phyloP scores from a whole-genome alignment of 2,888 invertebrate species.

The Tethea ocularis region DNA sequence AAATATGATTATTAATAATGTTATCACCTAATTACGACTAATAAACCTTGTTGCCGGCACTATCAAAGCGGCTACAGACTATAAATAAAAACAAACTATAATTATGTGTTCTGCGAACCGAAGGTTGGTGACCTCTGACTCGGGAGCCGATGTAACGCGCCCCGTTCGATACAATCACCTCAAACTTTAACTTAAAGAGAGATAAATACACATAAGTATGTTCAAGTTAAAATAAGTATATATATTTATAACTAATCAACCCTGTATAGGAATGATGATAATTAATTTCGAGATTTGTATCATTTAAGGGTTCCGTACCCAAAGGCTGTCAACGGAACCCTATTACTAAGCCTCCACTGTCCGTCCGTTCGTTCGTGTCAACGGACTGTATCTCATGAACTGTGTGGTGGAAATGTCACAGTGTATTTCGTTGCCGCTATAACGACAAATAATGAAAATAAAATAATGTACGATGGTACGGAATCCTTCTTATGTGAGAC shows the following conservation, averaged over 20 bases:
- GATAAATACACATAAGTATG: not conserved
- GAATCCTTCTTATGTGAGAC: too few relatives aligned
- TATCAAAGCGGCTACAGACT: slow-evolving; percentile 2
- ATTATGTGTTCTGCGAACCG: slow-evolving; percentile 4
- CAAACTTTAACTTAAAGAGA: not conserved
- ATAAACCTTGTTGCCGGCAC: not conserved
- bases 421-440: too few relatives aligned
- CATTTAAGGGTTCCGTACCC: too few relatives aligned
- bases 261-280: too few relatives aligned
- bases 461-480: too few relatives aligned
- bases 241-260: not conserved
- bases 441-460: too few relatives aligned
- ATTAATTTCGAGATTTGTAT: too few relatives aligned
- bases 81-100: not conserved
- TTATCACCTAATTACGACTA: not conserved
- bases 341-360: too few relatives aligned
- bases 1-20: not conserved
- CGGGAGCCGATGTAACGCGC: slow-evolving; percentile 4
- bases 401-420: too few relatives aligned
- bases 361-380: too few relatives aligned
- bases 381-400: too few relatives aligned
- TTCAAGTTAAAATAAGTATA: not conserved
- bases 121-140: slow-evolving; percentile 17
- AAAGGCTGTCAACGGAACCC: too few relatives aligned
- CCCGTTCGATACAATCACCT: not conserved